Conservation (phyloP, 2,797 vertebrate species). For the Lithobates sylvaticus region DNA sequence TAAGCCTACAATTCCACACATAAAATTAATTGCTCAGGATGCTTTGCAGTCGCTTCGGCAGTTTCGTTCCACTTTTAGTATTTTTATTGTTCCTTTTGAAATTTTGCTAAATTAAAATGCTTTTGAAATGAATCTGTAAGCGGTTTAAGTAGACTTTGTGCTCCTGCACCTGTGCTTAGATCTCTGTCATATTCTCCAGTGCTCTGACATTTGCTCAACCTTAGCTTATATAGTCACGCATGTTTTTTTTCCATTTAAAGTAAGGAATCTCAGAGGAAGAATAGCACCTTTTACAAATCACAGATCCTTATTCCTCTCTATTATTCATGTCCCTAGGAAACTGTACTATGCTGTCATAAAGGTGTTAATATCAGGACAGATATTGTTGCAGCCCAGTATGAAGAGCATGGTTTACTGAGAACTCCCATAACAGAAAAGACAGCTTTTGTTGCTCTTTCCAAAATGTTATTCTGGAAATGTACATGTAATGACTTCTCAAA, state of each 20-base stretch:
- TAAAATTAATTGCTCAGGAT: slow-evolving; percentile 21
- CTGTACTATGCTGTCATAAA: not conserved
- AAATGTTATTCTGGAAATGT: too few relatives aligned
- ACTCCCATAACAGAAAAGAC: too few relatives aligned
- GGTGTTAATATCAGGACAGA: not conserved
- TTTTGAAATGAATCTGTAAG: slow-evolving; percentile 17
- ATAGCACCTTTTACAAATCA: not conserved
- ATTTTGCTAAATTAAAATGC: slow-evolving; percentile 12
- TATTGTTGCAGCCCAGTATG: not conserved
- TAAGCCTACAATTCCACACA: not conserved
- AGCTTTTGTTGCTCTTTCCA: too few relatives aligned
- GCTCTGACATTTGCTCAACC: slow-evolving; percentile 9
- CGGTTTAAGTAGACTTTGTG: not conserved
- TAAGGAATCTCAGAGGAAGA: not conserved
- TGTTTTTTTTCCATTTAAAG: not conserved
- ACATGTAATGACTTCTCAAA: too few relatives aligned
- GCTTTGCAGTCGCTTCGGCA: not conserved
- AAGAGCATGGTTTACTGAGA: too few relatives aligned
- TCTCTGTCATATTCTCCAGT: not conserved
- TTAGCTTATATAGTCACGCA: not conserved
- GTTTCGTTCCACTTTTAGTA: slow-evolving; percentile 15
- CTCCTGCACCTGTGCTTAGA: slow-evolving; percentile 23
- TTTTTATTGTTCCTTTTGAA: slow-evolving; percentile 43
- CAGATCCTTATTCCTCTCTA: not conserved
- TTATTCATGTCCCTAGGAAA: not conserved